Percentiles rank a stretch among this genome's conserved stretches.
Conservation (phyloP, 2,888 invertebrate species). For the Lamellibrachia satsuma region DNA sequence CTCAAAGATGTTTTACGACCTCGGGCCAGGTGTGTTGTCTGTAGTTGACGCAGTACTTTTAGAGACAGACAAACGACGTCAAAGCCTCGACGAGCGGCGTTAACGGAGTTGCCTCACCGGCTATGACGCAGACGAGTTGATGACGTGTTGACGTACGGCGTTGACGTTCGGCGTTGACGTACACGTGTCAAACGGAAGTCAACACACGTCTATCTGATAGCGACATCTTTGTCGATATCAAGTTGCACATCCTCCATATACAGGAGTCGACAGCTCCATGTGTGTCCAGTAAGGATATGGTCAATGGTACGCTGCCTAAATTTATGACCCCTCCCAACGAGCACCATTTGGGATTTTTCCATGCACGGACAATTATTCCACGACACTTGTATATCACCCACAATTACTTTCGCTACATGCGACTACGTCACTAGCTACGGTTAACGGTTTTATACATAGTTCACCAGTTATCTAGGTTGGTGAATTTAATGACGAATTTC, state of each 20-base stretch:
- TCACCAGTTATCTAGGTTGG: too few relatives aligned
- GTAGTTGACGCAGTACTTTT: neutral
- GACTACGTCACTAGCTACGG: too few relatives aligned
- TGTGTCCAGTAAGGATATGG: neutral
- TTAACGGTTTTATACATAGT: too few relatives aligned
- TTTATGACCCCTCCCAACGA: neutral
- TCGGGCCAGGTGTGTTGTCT: neutral
- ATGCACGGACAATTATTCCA: too few relatives aligned
- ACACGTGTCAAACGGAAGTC: neutral
- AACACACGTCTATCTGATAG: neutral
- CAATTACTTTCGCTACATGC: too few relatives aligned
- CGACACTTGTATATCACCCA: too few relatives aligned
- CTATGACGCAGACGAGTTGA: slow-evolving; percentile 9
- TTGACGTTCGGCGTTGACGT: neutral
- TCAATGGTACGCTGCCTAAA: neutral
- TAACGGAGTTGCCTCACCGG: neutral
- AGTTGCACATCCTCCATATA: neutral
- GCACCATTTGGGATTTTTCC: too few relatives aligned
- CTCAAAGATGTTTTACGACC: too few relatives aligned
- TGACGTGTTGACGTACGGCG: neutral
- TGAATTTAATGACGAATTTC: too few relatives aligned
- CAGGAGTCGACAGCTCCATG: neutral
- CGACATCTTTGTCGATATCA: neutral
- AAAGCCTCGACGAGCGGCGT: neutral
- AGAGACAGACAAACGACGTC: neutral